phyloP scores from a whole-genome alignment of 1,140 invertebrate species.

The Heterodera schachtii region DNA sequence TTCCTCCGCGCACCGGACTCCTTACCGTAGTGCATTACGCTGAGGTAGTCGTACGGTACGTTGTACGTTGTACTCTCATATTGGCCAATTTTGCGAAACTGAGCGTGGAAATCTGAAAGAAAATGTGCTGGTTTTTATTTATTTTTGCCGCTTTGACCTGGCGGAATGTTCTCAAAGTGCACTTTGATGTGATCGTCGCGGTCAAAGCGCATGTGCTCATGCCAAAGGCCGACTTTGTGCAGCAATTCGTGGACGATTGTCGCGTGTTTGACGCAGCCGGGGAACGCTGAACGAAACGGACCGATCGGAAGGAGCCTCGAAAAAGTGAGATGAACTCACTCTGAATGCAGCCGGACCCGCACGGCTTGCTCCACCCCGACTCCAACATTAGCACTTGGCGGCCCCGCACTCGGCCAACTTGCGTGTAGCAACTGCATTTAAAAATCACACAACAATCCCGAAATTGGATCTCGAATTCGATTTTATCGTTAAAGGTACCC shows the following conservation, averaged over 20 bases:
- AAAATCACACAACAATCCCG: neutral
- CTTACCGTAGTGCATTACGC: conserved; percentile 62
- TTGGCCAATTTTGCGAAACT: conserved; percentile 58
- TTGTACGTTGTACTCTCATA: conserved; percentile 57
- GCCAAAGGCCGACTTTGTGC: conserved; percentile 43
- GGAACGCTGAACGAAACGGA: neutral
- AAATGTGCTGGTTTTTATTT: neutral
- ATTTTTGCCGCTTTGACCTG: conserved; percentile 22
- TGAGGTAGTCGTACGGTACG: conserved; percentile 59
- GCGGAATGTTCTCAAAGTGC: conserved; percentile 62
- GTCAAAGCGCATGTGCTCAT: conserved; percentile 58
- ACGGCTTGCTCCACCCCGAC: conserved; percentile 21
- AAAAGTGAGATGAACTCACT: neutral
- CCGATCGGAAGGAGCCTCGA: neutral
- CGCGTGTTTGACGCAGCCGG: conserved; percentile 46
- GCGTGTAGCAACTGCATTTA: conserved; percentile 39
- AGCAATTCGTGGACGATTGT: conserved; percentile 48
- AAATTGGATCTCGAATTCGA: neutral
- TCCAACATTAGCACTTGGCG: conserved; percentile 44
- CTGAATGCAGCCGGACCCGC: conserved; percentile 21
- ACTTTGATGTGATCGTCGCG: conserved; percentile 62
- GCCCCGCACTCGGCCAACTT: conserved; percentile 36
- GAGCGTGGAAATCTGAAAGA: conserved; percentile 51
- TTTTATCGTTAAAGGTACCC: conserved; percentile 26
- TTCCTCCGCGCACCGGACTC: conserved; percentile 49